Evolutionary conservation across 2,888 invertebrate genomes (phyloP), one percentile per base, ranked within the genome.

Genomic region (Ditula angustiorana): DNA sequence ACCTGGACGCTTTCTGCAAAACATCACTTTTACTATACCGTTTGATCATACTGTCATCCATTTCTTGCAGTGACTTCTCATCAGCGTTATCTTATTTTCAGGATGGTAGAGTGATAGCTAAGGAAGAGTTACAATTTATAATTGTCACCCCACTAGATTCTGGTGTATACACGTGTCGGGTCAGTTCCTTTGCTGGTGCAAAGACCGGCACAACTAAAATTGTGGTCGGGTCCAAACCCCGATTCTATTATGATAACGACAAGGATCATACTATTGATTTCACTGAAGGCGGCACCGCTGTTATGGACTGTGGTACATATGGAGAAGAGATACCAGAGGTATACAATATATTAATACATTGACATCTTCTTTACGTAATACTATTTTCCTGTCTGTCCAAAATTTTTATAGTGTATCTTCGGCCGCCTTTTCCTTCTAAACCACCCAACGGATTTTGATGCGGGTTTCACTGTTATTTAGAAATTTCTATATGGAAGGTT

Each of bases 81-180:
- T n/a, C n/a, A n/a, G n/a, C n/a, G n/a, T n/a, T n/a, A n/a, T n/a
- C 11, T 21, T 46, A 44, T 44, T 77, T 77, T 28, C 64, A 88
- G 88, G 65, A 78, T 52, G 66, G 72, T 1, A 57, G 24, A 61
- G 2, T 73, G 1, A 58, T 83, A 30, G 33, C 65, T 0, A 49
- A 8, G 0, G 74, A 72, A 1, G 72, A 80, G 44, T 50, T 84
- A 0, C 66, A 28, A 1, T 61, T 88, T 2, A 33, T n/a, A 0
- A 71, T 75, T 8, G 75, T 75, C 0, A 70, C 64, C 35, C 0
- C 26, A 5, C 49, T 61, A 0, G 82, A 88, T 24, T 66, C 77
- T 0, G 88, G 86, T 0, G 26, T 77, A 0, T 88, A 88, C 60
- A 81, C 77, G 0, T 88, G 88, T 57, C 77, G 84, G 11, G 78